Base-by-base conservation (phyloP, 2,797 vertebrate genomes). In the Fistularia commersonii region DNA sequence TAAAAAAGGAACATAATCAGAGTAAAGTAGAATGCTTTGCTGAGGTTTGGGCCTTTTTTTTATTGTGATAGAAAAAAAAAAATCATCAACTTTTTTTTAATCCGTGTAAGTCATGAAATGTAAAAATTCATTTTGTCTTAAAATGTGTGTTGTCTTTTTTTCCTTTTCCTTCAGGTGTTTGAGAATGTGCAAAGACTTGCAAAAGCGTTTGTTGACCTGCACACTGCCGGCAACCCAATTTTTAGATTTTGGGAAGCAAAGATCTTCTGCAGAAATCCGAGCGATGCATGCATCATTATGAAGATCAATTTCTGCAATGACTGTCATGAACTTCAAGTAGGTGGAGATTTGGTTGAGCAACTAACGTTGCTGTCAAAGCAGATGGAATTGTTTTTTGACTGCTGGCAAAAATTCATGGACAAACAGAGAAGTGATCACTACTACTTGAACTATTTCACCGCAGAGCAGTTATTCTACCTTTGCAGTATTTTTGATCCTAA, bases 381-480 rank as follows among this genome's bases (percentile, higher is more conserved):
- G 44, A 93, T 99, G 90, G 97, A 99, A 79, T 69, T 59, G 7
- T 95, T 93, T 35, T 76, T 98, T 46, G 59, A 71, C 3, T 74
- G 54, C 7, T 99, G 97, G 97, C 85, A 90, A 67, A 50, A 35
- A 11, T 93, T 94, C 38, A 90, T 99, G 57, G 72, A 81, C 5
- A 57, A 88, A 45, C 93, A 96, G 59, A 87, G 97, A 15, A 76
- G 66, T 0, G 61, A 88, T 34, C 70, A 94, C 66, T 95, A 95
- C 76, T 93, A 93, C 79, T 82, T 99, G 57, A 99, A 97, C 87
- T 97, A 93, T 75, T 99, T 93, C 78, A 97, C 92, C 0, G 92
- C 94, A 0, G 94, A 98, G 72, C 97, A 99, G 82, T 85, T 98
- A 64, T 93, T 98, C n/a, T 94, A 86, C 72, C 59, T 99, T 54